Evolutionary conservation across 2,797 vertebrate species (phyloP).

Genomic region (Heteromormyrus szaboi): DNA sequence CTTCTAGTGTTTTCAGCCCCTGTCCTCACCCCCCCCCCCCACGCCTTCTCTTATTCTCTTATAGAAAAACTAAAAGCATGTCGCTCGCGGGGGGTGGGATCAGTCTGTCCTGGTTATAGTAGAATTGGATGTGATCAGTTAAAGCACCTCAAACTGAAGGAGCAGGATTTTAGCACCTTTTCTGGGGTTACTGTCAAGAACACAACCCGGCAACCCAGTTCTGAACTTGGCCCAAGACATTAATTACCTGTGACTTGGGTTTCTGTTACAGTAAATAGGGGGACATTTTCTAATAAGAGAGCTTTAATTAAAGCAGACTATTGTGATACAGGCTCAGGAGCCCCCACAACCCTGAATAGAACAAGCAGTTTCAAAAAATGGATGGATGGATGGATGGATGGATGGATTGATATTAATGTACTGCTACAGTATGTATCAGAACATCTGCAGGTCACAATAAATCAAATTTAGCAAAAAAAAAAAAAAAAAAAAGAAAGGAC

Average conservation of each 20-base stretch:
- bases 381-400: too few species aligned
- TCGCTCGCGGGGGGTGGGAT: constrained; percentile 56
- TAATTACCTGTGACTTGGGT: constrained; percentile 63
- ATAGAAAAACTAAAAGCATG: constrained; percentile 55
- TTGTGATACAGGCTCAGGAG: too few species aligned
- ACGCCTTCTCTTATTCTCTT: constrained; percentile 53
- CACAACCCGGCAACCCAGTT: background rate
- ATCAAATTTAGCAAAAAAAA: constrained; percentile 7
- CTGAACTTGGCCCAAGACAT: constrained; percentile 36
- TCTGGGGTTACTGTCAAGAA: background rate
- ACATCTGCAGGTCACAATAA: constrained; percentile 22
- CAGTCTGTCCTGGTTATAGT: constrained; percentile 55
- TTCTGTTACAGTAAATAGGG: constrained; percentile 51
- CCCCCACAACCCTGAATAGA: too few species aligned
- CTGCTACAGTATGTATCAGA: constrained; percentile 22
- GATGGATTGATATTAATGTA: constrained; percentile 25
- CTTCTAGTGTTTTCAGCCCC: constrained; percentile 58
- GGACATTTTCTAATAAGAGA: constrained; percentile 49
- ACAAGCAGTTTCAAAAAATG: background rate
- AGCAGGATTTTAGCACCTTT: background rate
- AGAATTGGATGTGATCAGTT: constrained; percentile 67
- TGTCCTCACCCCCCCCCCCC: constrained; percentile 20
- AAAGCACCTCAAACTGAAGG: constrained; percentile 32
- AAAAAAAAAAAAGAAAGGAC: constrained; percentile 21
- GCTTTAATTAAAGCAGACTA: constrained; percentile 54